These are phyloP conservation scores for Chrosomus eos DNA, from an alignment of 2,797 vertebrate genomes.

Conservation along the genomic window DNA sequence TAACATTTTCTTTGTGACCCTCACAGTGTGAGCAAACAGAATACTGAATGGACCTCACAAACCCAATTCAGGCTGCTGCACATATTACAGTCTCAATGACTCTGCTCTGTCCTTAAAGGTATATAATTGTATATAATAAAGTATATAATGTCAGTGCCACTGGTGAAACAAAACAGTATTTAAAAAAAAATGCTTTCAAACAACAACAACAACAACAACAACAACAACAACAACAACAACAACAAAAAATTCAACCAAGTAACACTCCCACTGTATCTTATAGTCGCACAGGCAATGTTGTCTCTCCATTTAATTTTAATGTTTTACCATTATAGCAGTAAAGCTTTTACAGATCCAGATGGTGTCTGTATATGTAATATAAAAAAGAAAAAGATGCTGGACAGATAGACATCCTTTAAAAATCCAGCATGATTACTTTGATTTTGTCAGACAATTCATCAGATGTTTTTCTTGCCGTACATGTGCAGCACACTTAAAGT, in stretches of 20 bases:
- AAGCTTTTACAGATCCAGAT: neutral
- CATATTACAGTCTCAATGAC: neutral
- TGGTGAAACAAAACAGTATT: neutral
- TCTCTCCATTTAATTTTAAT: neutral
- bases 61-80: neutral
- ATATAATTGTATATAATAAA: too few species aligned
- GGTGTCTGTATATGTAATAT: constrained; percentile 1
- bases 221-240: neutral
- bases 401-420: neutral
- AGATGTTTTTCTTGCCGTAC: neutral
- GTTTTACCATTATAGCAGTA: neutral
- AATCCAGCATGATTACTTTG: neutral
- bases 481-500: neutral
- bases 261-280: neutral
- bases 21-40: constrained; percentile 39
- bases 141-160: neutral
- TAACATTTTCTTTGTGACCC: constrained; percentile 52
- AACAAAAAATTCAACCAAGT: too few species aligned
- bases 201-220: neutral
- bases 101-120: neutral
- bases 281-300: too few species aligned
- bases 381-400: neutral
- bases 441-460: constrained; percentile 11
- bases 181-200: neutral
- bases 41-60: constrained; percentile 36